phyloP scores from a whole-genome alignment of 2,888 invertebrate species.

The Ornithoptera priamus region DNA sequence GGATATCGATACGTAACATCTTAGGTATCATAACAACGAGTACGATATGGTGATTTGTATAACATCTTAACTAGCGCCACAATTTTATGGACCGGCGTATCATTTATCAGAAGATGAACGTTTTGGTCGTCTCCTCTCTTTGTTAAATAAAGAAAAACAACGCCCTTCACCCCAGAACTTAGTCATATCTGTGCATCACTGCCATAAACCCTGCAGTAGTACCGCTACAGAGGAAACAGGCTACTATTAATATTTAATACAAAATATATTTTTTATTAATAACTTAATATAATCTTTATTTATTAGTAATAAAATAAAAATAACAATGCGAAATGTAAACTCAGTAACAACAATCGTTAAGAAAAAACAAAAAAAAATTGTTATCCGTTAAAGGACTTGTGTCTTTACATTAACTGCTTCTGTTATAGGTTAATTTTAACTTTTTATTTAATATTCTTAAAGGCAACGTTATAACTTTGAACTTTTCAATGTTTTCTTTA shows the following conservation, averaged over 20 bases:
- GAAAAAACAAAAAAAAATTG: not conserved
- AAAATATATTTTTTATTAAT: not conserved
- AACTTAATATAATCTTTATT: not conserved
- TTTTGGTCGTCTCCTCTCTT: no score
- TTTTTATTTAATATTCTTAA: constrained; percentile 3
- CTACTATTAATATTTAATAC: not conserved
- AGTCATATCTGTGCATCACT: no score
- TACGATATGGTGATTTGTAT: no score
- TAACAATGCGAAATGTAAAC: not conserved
- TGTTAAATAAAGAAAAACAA: no score
- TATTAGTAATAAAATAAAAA: not conserved
- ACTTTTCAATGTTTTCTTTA: not conserved
- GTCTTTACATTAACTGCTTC: not conserved
- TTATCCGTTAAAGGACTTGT: constrained; percentile 2
- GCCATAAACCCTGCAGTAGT: no score
- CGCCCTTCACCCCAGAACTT: no score
- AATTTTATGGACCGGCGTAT: no score
- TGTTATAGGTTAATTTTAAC: constrained; percentile 3
- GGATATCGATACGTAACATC: no score
- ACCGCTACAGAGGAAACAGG: no score
- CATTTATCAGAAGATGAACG: no score
- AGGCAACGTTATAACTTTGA: not conserved
- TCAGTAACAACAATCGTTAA: not conserved
- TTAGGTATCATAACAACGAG: no score
- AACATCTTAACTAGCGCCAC: no score